Conservation (phyloP, 2,113 vertebrate species). For the Atherinomorus stipes region DNA sequence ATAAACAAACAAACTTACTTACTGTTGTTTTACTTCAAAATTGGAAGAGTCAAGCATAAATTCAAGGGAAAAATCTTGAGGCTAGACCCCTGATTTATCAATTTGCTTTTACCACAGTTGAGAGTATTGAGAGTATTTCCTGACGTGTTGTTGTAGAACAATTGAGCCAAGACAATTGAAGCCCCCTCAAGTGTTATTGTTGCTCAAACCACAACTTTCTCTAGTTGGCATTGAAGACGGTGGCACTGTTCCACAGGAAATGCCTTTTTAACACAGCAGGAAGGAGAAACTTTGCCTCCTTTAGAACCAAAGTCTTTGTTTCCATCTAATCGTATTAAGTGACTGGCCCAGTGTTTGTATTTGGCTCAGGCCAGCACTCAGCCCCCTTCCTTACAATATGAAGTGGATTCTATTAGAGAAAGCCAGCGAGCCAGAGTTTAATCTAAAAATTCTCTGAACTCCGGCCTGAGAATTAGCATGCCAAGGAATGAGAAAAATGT, state of each 20-base stretch:
- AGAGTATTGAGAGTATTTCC: slow-evolving; percentile 9
- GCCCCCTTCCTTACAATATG: slow-evolving; percentile 17
- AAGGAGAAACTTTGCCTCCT: slow-evolving; percentile 57
- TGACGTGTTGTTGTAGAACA: slow-evolving; percentile 20
- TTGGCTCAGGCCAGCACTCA: slow-evolving; percentile 37
- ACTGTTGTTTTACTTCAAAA: slow-evolving; percentile 32
- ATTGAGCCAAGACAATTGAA: not conserved
- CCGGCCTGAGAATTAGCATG: slow-evolving; percentile 60
- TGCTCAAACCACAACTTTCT: slow-evolving; percentile 42
- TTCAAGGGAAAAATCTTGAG: not conserved
- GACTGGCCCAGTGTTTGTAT: slow-evolving; percentile 55
- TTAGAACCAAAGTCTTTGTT: slow-evolving; percentile 47
- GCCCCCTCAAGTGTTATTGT: slow-evolving; percentile 35
- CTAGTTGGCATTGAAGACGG: slow-evolving; percentile 27
- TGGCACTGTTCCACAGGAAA: slow-evolving; percentile 70
- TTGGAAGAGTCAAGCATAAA: not conserved
- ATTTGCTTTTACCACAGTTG: not conserved
- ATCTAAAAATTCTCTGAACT: slow-evolving; percentile 57
- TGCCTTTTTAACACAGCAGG: slow-evolving; percentile 70
- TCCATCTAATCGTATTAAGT: slow-evolving; percentile 59
- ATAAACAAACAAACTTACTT: slow-evolving; percentile 7
- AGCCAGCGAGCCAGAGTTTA: slow-evolving; percentile 43
- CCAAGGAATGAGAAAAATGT: slow-evolving; percentile 67
- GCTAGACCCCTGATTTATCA: not conserved
- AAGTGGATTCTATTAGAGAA: slow-evolving; percentile 33